Evolutionary conservation across 2,113 vertebrate species (phyloP).

Genomic region (Archilochus colubris): DNA sequence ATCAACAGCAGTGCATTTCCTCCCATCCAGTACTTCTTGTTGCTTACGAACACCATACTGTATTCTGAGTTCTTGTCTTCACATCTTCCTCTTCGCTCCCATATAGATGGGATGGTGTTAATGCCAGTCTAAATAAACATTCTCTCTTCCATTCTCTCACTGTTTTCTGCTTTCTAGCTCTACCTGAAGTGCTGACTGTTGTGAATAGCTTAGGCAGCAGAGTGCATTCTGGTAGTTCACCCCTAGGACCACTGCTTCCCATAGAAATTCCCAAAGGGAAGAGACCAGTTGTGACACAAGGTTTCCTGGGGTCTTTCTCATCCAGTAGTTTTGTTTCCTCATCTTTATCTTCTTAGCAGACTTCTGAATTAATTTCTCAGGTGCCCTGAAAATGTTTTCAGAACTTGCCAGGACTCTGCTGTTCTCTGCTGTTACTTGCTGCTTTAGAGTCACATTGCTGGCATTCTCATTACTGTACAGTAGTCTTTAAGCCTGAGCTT

Average conservation of each 20-base stretch:
- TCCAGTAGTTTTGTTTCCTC: background rate
- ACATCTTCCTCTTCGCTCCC: background rate
- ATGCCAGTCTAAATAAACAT: background rate
- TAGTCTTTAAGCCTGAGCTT: background rate
- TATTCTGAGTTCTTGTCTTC: background rate
- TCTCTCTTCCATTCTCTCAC: background rate
- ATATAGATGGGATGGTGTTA: background rate
- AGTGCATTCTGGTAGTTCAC: background rate
- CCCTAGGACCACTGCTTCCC: background rate
- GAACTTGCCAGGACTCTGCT: background rate
- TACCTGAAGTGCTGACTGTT: background rate
- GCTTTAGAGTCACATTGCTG: background rate
- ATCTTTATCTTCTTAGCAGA: background rate
- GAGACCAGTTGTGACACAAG: background rate
- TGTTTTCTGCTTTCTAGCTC: background rate
- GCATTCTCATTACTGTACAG: background rate
- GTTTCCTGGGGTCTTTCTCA: background rate
- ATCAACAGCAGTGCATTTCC: background rate
- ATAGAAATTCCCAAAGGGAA: background rate
- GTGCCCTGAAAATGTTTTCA: background rate
- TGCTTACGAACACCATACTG: background rate
- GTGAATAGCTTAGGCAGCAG: background rate
- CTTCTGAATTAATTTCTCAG: background rate
- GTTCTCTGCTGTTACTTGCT: background rate
- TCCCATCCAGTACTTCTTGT: background rate